phyloP scores from a whole-genome alignment of 2,888 invertebrate genomes.

The Mesodorylaimus sp. region DNA sequence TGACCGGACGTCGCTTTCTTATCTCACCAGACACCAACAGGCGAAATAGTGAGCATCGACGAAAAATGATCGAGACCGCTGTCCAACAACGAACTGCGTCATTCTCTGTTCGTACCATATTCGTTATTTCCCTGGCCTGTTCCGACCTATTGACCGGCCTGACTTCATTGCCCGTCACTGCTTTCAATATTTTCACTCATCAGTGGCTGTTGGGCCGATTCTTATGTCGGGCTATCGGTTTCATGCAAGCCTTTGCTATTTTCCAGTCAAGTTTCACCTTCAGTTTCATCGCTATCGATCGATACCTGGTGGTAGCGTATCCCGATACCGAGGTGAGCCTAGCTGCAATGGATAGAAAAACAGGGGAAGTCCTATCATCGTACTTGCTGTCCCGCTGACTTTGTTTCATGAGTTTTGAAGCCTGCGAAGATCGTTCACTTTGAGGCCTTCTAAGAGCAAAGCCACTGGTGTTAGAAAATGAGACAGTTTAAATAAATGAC shows the following conservation, averaged over 20 bases:
- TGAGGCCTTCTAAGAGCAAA: too few relatives aligned
- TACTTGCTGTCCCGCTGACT: too few relatives aligned
- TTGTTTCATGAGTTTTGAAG: too few relatives aligned
- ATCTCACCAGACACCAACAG: neutral
- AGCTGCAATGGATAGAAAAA: too few relatives aligned
- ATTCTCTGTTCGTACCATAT: conserved; percentile 4
- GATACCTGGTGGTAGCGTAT: neutral
- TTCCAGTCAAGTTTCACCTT: conserved; percentile 4
- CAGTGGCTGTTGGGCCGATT: neutral
- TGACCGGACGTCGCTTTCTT: neutral
- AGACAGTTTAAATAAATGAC: too few relatives aligned
- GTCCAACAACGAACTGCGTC: too few relatives aligned
- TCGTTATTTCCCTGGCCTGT: neutral
- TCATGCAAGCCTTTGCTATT: conserved; percentile 3
- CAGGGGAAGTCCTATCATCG: too few relatives aligned
- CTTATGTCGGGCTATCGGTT: conserved; percentile 1
- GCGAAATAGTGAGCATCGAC: too few relatives aligned
- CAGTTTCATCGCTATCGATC: conserved; percentile 3
- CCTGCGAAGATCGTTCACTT: too few relatives aligned
- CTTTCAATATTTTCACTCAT: neutral
- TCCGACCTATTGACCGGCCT: neutral
- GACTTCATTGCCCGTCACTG: neutral
- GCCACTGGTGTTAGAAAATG: neutral
- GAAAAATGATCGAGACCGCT: too few relatives aligned
- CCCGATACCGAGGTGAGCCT: too few relatives aligned